Evolutionary conservation across 2,797 vertebrate genomes (phyloP).

Genomic region (Natrix natrix): DNA sequence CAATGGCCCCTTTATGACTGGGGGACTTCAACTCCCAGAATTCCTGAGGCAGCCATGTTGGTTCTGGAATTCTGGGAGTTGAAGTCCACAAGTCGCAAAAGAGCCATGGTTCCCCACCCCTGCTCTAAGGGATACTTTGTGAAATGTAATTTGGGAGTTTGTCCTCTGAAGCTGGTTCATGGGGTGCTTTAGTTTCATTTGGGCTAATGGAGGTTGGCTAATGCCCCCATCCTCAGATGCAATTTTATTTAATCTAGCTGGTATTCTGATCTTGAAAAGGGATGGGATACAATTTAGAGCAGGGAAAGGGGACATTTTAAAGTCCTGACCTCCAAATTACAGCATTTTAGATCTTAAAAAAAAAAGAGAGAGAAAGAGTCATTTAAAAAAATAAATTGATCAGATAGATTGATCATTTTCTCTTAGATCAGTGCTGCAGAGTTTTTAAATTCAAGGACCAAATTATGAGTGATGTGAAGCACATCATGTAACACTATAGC

Average conservation of each 20-base stretch:
- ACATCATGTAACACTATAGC: neutral
- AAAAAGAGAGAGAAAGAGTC: too few species aligned
- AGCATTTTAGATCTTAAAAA: neutral
- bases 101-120: too few species aligned
- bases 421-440: neutral
- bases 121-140: neutral
- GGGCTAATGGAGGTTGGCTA: neutral
- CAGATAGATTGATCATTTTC: neutral
- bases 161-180: conserved; percentile 5
- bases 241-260: neutral
- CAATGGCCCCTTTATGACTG: too few species aligned
- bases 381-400: neutral
- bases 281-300: neutral
- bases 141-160: neutral
- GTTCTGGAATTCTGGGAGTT: too few species aligned
- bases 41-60: too few species aligned
- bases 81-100: too few species aligned
- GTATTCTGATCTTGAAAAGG: neutral
- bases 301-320: neutral
- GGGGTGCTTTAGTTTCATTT: conserved; percentile 21
- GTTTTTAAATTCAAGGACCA: neutral
- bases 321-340: neutral
- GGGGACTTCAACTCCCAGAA: too few species aligned
- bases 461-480: neutral
- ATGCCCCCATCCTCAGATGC: conserved; percentile 9